Evolutionary conservation across 2,888 invertebrate genomes (phyloP).

Genomic region (Parnassius glacialis): DNA sequence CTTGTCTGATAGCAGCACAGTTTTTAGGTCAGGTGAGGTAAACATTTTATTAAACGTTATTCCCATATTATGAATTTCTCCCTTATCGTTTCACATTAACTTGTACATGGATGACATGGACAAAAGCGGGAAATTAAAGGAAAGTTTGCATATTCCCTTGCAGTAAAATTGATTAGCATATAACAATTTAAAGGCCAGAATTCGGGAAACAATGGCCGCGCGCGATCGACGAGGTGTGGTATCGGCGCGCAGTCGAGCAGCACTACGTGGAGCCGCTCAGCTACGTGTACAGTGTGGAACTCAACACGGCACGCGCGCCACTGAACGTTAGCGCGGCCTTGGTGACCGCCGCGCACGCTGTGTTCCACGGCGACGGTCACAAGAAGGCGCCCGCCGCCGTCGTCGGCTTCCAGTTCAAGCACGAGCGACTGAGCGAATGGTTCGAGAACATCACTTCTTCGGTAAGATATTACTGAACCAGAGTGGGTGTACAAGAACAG

Average conservation of each 20-base stretch:
- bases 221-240: constrained; percentile 94
- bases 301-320: constrained; percentile 64
- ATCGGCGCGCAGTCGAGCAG: constrained; percentile 92
- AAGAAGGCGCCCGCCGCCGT: constrained; percentile 85
- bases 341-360: constrained; percentile 93
- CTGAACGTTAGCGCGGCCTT: constrained; percentile 84
- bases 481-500: too few relatives aligned
- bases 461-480: constrained; percentile 61
- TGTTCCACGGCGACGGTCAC: constrained; percentile 83
- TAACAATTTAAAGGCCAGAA: constrained; percentile 72
- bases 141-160: too few relatives aligned
- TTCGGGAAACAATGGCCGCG: constrained; percentile 88
- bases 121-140: too few relatives aligned
- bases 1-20: too few relatives aligned
- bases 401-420: constrained; percentile 90
- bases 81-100: too few relatives aligned
- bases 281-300: constrained; percentile 85
- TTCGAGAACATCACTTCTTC: constrained; percentile 90
- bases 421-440: constrained; percentile 86
- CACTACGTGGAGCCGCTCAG: constrained; percentile 88
- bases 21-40: too few relatives aligned
- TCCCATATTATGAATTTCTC: too few relatives aligned
- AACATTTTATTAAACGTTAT: too few relatives aligned
- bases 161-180: too few relatives aligned
- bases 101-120: too few relatives aligned